Conservation (phyloP, 2,888 invertebrate species). For the Caenorhabditis sp. region DNA sequence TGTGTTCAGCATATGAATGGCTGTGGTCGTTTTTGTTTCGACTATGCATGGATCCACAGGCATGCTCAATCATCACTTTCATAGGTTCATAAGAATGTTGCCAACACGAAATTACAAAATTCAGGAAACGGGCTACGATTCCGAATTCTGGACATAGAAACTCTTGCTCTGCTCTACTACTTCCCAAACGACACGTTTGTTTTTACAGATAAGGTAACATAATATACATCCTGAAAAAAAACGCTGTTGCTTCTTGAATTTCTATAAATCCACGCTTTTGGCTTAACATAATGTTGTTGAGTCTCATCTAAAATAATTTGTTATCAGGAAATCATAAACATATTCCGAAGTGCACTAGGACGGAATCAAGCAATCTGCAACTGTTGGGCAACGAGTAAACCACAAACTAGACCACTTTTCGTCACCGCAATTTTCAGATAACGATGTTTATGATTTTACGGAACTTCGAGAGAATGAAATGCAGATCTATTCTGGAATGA, state of each 20-base stretch:
- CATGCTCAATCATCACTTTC: slow-evolving; percentile 56
- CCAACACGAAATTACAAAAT: neutral
- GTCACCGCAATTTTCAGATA: slow-evolving; percentile 36
- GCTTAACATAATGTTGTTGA: no score
- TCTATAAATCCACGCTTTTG: no score
- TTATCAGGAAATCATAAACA: slow-evolving; percentile 38
- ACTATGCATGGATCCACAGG: slow-evolving; percentile 54
- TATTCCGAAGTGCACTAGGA: slow-evolving; percentile 48
- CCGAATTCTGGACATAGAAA: slow-evolving; percentile 43
- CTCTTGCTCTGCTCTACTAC: slow-evolving; percentile 50
- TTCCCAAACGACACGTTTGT: slow-evolving; percentile 50
- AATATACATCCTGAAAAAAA: no score
- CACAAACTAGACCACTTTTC: slow-evolving; percentile 17
- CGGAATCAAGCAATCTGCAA: slow-evolving; percentile 56
- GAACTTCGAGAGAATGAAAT: slow-evolving; percentile 48
- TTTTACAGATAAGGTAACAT: slow-evolving; percentile 43
- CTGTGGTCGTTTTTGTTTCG: slow-evolving; percentile 59
- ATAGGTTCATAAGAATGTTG: slow-evolving; percentile 26
- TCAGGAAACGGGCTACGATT: slow-evolving; percentile 53
- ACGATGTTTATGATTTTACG: slow-evolving; percentile 59
- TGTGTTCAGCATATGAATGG: slow-evolving; percentile 58
- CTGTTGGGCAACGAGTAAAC: slow-evolving; percentile 54
- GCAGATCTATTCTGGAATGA: slow-evolving; percentile 48
- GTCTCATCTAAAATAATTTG: no score
- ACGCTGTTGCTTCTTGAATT: no score